A percentile compares a stretch with the other conserved stretches of the same genome.
These are phyloP conservation scores for Antechinus flavipes DNA, from an alignment of 2,113 vertebrate genomes.

Conservation along the genomic window DNA sequence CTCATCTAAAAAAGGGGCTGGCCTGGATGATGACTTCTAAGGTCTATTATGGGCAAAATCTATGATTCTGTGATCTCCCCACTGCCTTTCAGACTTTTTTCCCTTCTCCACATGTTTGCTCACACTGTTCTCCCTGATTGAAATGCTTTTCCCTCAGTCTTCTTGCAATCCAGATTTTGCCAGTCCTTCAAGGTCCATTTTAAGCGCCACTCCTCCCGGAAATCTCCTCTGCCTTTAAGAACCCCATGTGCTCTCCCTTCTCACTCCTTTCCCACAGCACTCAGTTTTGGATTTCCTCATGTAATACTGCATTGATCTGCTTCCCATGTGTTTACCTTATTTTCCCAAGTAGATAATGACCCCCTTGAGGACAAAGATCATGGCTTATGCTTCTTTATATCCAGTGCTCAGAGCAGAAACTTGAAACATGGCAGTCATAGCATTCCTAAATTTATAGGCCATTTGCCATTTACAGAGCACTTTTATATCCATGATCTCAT, in stretches of 20 bases:
- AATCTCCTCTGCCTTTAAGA: background rate
- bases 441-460: background rate
- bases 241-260: background rate
- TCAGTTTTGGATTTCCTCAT: background rate
- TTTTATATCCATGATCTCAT: background rate
- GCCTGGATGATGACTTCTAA: background rate
- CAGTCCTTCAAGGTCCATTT: background rate
- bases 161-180: background rate
- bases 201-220: background rate
- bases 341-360: background rate
- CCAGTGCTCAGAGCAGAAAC: background rate
- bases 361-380: background rate
- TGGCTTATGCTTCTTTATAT: background rate
- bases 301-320: too few relatives aligned
- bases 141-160: background rate
- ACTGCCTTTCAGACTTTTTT: background rate
- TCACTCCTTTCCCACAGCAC: background rate
- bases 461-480: background rate
- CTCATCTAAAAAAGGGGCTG: background rate
- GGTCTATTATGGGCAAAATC: background rate
- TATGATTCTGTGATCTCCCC: background rate
- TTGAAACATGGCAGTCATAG: background rate
- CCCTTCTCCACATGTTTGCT: background rate
- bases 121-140: background rate
- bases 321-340: background rate